Base-by-base conservation (phyloP, 2,797 vertebrate species). In the Anniella stebbinsi region DNA sequence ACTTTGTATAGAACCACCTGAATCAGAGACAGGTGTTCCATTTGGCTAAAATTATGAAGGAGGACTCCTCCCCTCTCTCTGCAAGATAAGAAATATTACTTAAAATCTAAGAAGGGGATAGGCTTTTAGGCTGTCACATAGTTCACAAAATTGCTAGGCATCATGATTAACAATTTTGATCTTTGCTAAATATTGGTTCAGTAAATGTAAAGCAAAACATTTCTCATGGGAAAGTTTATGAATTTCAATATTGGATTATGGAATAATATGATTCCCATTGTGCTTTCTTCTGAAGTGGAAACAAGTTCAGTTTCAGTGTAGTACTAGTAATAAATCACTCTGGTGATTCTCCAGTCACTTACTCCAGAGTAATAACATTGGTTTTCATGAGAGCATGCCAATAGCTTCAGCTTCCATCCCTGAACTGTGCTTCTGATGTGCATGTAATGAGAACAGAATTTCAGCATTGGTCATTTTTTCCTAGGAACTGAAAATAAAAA, bases 1-100 rank as follows among this genome's bases (percentile, higher is more conserved):
- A 95, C 92, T 69, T 95, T 93, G 60, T 7, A 86, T 82, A 91
- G 41, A 25, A 36, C 23, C 45, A 92, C 91, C 72, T 90, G 88
- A 94, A 93, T 7, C 18, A 73, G 54, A 93, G 12, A 85, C 81
- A 11, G 67, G 77, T 93, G 93, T 92, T 93, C 48, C 84, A 38
- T 88, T 33, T 82, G 86, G 0, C 80, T 30, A 80, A 88, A 91
- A n/a, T 87, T 18, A 84, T 72, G 70, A 38, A 91, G 89, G 41
- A 91, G 89, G 41, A 28, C n/a, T 72, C 15, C 85, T 2, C 87
- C 1, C 87, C 60, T 84, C 57, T 90, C 81, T 88, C 36, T 48
- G 67, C 66, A 48, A 92, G 89, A 8, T 73, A 90, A n/a, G 2
- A n/a, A 4, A 69, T 89, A 93, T 91, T 12, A 80, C 8, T 0